Evolutionary conservation across 2,113 vertebrate genomes (phyloP).

Genomic region (Mastomys natalensis): DNA sequence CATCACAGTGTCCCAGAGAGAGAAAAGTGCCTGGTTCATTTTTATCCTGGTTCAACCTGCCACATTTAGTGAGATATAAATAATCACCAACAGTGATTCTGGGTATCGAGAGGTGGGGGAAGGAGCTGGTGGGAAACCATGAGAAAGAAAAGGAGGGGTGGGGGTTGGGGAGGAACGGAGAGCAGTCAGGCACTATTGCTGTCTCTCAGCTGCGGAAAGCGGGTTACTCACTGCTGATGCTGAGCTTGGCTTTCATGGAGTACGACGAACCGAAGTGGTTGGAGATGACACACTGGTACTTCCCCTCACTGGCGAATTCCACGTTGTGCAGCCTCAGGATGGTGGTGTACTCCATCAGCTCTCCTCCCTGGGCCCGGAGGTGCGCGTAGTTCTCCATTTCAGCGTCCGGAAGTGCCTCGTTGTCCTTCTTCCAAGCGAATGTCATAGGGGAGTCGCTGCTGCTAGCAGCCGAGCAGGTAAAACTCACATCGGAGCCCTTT

Average conservation of each 20-base stretch:
- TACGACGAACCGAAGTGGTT: constrained; percentile 99
- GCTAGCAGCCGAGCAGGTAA: constrained; percentile 96
- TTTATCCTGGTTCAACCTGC: neutral
- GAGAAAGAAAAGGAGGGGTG: neutral
- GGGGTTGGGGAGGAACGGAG: neutral
- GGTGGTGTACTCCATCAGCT: constrained; percentile 97
- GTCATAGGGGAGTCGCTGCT: constrained; percentile 99
- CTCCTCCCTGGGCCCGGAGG: constrained; percentile 90
- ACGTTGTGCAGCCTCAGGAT: constrained; percentile 93
- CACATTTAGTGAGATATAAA: neutral
- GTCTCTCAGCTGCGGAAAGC: constrained; percentile 53
- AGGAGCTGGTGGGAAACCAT: neutral
- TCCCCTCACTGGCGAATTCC: constrained; percentile 94
- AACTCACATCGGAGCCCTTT: constrained; percentile 95
- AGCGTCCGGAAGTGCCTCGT: constrained; percentile 92
- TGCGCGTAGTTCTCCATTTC: constrained; percentile 98
- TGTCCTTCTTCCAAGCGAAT: constrained; percentile 99
- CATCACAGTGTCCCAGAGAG: neutral
- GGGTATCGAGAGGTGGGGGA: neutral
- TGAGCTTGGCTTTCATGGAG: constrained; percentile 96
- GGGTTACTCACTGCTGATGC: constrained; percentile 95
- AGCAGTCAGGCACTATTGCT: neutral
- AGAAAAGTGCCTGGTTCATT: neutral
- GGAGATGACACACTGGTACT: constrained; percentile 98
- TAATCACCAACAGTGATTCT: neutral